Conservation (phyloP, 2,113 vertebrate genomes). For the Perognathus longimembris region DNA sequence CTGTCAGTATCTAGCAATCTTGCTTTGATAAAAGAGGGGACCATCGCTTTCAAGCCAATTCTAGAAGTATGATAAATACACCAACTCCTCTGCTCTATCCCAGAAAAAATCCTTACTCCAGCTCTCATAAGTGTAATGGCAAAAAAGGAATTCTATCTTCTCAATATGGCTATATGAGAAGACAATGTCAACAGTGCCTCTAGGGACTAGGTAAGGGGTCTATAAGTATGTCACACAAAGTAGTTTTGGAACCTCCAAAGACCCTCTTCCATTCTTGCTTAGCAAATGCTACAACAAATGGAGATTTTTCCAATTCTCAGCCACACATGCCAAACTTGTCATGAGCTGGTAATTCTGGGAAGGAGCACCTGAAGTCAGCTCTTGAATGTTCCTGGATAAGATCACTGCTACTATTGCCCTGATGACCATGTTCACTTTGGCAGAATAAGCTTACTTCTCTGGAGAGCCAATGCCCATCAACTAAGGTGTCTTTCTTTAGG, state of each 20-base stretch:
- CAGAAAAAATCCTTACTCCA: background rate
- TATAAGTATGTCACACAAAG: background rate
- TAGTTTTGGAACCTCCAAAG: conserved; percentile 17
- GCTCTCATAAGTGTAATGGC: background rate
- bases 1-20: background rate
- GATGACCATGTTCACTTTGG: conserved; percentile 61
- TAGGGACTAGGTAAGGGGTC: background rate
- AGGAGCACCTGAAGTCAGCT: conserved; percentile 30
- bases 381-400: conserved; percentile 35
- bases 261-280: background rate
- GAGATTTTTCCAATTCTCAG: conserved; percentile 10
- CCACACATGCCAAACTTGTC: background rate
- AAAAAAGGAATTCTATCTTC: background rate
- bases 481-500: background rate
- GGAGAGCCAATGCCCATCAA: conserved; percentile 10
- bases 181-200: background rate
- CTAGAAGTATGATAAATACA: background rate
- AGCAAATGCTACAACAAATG: background rate
- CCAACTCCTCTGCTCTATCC: background rate
- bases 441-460: conserved; percentile 61
- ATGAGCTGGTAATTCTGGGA: background rate
- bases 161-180: background rate
- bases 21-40: conserved; percentile 13
- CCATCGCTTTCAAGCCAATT: background rate
- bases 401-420: background rate